These are phyloP conservation scores for Venusia cambrica DNA, from an alignment of 2,888 invertebrate genomes.

Conservation along the genomic window DNA sequence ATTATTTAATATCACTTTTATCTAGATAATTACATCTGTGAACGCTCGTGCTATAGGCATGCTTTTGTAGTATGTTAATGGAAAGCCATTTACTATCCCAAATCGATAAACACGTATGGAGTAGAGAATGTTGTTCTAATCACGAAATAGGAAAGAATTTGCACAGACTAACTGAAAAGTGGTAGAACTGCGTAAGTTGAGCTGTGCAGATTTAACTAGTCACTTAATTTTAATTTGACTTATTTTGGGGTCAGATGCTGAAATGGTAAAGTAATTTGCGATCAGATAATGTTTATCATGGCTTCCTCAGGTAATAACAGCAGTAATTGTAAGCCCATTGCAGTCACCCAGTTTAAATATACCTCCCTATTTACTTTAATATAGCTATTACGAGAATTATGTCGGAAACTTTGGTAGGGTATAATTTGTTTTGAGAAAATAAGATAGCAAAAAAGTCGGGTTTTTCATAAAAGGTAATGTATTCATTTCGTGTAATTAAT, in stretches of 20 bases:
- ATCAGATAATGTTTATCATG: constrained; percentile 3
- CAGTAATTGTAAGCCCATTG: background rate
- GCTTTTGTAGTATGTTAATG: too few species aligned
- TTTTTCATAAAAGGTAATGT: constrained; percentile 49
- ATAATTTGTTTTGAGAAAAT: constrained; percentile 44
- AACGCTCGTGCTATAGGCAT: constrained; percentile 19
- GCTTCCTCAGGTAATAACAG: background rate
- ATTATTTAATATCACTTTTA: constrained; percentile 29
- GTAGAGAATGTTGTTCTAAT: too few species aligned
- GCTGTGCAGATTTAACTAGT: too few species aligned
- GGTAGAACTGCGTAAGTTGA: too few species aligned
- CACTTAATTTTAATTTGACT: too few species aligned
- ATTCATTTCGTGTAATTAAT: constrained; percentile 48
- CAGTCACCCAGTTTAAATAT: constrained; percentile 26
- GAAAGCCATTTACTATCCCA: too few species aligned
- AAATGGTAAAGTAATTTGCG: constrained; percentile 6
- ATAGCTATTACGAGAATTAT: constrained; percentile 36
- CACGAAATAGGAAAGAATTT: too few species aligned
- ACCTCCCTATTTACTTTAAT: constrained; percentile 40
- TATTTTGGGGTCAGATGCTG: too few species aligned
- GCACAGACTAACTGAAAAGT: too few species aligned
- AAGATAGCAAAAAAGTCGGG: constrained; percentile 30
- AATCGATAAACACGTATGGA: too few species aligned
- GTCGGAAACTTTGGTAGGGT: constrained; percentile 41
- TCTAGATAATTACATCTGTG: constrained; percentile 25